These are phyloP conservation scores for Athene noctua DNA, from an alignment of 2,113 vertebrate species.

Conservation along the genomic window DNA sequence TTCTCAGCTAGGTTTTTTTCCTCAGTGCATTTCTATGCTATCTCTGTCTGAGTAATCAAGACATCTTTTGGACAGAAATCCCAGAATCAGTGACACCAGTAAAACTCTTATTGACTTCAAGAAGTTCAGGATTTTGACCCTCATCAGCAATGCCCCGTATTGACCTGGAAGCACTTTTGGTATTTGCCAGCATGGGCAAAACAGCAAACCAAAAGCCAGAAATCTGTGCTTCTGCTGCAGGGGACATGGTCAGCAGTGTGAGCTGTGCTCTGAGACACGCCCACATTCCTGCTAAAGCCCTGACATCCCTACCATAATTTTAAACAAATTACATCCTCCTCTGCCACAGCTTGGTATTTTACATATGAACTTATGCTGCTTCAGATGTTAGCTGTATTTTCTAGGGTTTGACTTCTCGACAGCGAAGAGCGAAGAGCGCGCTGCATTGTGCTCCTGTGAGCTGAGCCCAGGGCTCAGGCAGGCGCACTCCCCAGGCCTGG, in stretches of 20 bases:
- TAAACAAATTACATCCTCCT: neutral
- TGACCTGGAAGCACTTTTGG: neutral
- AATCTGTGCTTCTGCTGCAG: neutral
- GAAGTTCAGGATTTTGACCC: neutral
- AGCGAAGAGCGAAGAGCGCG: neutral
- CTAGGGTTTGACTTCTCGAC: neutral
- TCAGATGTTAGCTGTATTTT: neutral
- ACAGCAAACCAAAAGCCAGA: neutral
- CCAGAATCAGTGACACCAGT: neutral
- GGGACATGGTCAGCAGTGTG: neutral
- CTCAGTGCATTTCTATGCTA: neutral
- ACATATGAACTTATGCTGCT: neutral
- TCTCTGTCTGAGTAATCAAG: rapidly evolving
- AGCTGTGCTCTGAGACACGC: neutral
- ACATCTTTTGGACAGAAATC: neutral
- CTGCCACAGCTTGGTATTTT: neutral
- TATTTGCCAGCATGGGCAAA: neutral
- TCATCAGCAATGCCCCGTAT: neutral
- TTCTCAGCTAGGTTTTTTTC: neutral
- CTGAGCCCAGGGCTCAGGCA: neutral
- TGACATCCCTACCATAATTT: neutral
- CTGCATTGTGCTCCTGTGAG: neutral
- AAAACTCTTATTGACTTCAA: neutral
- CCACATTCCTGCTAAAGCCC: neutral
- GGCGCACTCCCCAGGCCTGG: neutral